phyloP scores from a whole-genome alignment of 1,140 invertebrate genomes.

The Habropoda laboriosa region DNA sequence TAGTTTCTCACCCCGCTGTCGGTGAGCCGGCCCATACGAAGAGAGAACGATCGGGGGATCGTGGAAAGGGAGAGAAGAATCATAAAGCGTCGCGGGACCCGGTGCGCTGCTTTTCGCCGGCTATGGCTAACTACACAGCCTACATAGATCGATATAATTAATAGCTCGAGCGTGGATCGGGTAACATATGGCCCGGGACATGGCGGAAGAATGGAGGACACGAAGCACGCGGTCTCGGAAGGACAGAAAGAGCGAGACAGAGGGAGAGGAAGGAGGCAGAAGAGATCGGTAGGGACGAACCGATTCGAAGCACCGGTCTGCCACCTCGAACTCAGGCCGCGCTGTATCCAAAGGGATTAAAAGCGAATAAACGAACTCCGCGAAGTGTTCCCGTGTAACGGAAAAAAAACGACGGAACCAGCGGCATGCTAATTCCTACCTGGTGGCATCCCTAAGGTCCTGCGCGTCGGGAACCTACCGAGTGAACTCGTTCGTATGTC shows the following conservation, averaged over 20 bases:
- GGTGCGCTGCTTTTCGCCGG: constrained; percentile 44
- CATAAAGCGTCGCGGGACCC: constrained; percentile 57
- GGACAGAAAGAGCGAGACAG: no score
- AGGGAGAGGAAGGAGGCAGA: constrained; percentile 1
- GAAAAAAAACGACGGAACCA: constrained; percentile 64
- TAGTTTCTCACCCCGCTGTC: constrained; percentile 74
- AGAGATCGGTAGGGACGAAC: constrained; percentile 28
- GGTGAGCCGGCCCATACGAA: constrained; percentile 48
- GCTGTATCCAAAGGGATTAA: constrained; percentile 75
- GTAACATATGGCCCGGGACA: constrained; percentile 79
- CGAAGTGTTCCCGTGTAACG: constrained; percentile 40
- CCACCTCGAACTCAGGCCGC: constrained; percentile 71
- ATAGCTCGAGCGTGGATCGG: constrained; percentile 77
- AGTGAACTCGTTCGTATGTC: constrained; percentile 40
- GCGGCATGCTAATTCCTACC: constrained; percentile 77
- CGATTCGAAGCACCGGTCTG: constrained; percentile 62
- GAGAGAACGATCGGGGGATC: constrained; percentile 16
- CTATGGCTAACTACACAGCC: constrained; percentile 67
- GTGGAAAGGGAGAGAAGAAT: constrained; percentile 32
- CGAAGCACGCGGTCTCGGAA: neutral
- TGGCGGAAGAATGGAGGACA: constrained; percentile 34
- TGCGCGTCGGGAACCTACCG: constrained; percentile 1
- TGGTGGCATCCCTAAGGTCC: constrained; percentile 53
- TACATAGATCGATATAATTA: constrained; percentile 81
- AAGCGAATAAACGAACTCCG: constrained; percentile 72